A percentile compares a stretch with the other conserved stretches of the same genome.
Evolutionary conservation across 2,797 vertebrate species (phyloP).

Genomic region (Distichodus sexfasciatus): DNA sequence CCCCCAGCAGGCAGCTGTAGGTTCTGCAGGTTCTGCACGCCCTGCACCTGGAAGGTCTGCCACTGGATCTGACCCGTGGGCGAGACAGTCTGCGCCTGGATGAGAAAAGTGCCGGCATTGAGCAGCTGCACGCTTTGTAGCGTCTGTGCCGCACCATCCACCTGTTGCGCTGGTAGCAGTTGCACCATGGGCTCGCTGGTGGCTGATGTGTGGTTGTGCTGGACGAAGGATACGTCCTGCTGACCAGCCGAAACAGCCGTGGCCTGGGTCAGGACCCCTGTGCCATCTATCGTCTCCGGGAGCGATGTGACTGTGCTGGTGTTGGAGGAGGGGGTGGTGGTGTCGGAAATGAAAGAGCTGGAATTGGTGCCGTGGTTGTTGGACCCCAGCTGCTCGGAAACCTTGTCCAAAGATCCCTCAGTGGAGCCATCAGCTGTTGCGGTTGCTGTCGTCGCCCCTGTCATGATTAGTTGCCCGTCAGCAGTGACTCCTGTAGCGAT

Average conservation of each 20-base stretch:
- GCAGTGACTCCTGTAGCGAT: slow-evolving; percentile 87
- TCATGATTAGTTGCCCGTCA: slow-evolving; percentile 94
- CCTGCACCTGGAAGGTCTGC: slow-evolving; percentile 99
- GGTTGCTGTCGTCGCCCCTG: slow-evolving; percentile 80
- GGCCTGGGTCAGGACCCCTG: slow-evolving; percentile 92
- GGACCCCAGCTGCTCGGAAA: slow-evolving; percentile 77
- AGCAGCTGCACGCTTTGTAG: slow-evolving; percentile 96
- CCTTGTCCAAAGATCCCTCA: slow-evolving; percentile 83
- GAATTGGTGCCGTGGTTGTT: slow-evolving; percentile 81
- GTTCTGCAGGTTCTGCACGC: slow-evolving; percentile 97
- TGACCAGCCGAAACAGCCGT: slow-evolving; percentile 83
- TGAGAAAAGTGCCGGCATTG: slow-evolving; percentile 96
- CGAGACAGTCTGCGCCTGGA: slow-evolving; percentile 97
- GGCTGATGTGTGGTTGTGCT: slow-evolving; percentile 90
- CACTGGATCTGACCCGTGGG: slow-evolving; percentile 98
- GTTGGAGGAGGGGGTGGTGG: slow-evolving; percentile 89
- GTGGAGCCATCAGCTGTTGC: slow-evolving; percentile 83
- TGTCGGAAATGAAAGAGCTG: too few relatives aligned
- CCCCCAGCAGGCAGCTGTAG: slow-evolving; percentile 81
- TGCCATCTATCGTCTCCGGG: slow-evolving; percentile 94
- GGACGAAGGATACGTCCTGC: slow-evolving; percentile 90
- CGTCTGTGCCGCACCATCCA: slow-evolving; percentile 84
- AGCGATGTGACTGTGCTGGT: slow-evolving; percentile 82
- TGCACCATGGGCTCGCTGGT: slow-evolving; percentile 88
- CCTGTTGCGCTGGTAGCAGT: slow-evolving; percentile 84